Evolutionary conservation across 2,888 invertebrate species (phyloP), one percentile per base, ranked within the genome.

Genomic region (Mellilla xanthometata): DNA sequence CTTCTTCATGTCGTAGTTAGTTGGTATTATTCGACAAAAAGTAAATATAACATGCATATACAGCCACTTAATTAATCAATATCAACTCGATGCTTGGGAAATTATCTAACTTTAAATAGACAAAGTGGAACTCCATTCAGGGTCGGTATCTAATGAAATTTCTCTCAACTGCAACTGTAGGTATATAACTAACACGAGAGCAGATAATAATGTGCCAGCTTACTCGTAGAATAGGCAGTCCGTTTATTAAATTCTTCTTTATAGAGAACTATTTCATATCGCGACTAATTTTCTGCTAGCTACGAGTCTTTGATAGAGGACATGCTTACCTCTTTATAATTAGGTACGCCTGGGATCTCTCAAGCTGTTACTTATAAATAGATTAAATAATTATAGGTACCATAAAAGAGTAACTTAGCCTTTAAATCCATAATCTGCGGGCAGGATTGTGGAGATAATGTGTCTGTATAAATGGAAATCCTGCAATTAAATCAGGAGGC

Each of bases 401-500:
- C 6, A 7, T 8, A 7, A n/a, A 2, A 7, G n/a, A 12, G 12
- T 45, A 33, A n/a, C 11, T 2, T 30, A 19, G 11, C 34, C 39
- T 39, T 24, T 24, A 23, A 13, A 27, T 32, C 10, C 11, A 32
- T 28, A 28, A 31, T 31, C 27, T 35, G 19, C 19, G 12, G 9
- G 19, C 19, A 29, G 19, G 44, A 28, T 48, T 50, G 34, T 27
- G 33, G 44, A 48, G 43, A 44, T 46, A 45, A 49, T 33, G 45
- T 42, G 31, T 36, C 43, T 39, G 39, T 49, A 34, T 54, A 59
- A 52, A 54, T 56, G 46, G 38, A 49, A 51, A 54, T 54, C 49
- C 41, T 54, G 46, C 64, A 62, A 63, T 68, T 65, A 72, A 62
- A 71, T 66, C 62, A 63, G 60, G 58, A 58, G 52, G 27, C 56